These are phyloP conservation scores for Deilephila elpenor DNA, from an alignment of 2,888 invertebrate genomes.

Conservation along the genomic window DNA sequence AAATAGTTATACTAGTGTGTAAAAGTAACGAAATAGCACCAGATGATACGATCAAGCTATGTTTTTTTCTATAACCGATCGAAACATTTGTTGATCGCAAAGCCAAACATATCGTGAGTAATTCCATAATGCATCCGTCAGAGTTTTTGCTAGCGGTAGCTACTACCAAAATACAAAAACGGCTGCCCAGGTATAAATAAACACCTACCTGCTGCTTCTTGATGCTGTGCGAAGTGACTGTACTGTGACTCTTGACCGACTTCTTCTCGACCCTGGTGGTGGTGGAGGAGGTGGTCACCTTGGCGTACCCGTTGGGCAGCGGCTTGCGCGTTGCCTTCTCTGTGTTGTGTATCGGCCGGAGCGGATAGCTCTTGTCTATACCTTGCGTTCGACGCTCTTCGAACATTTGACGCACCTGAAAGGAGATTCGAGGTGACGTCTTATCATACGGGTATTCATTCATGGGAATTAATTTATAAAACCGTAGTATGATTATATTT, in stretches of 20 bases:
- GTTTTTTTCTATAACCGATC: too few relatives aligned
- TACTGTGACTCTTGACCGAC: slow-evolving; percentile 51
- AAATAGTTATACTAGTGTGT: too few relatives aligned
- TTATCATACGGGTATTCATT: too few relatives aligned
- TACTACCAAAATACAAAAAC: too few relatives aligned
- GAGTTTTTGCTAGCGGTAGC: too few relatives aligned
- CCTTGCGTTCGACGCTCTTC: slow-evolving; percentile 91
- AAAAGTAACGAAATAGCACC: too few relatives aligned
- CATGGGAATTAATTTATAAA: too few relatives aligned
- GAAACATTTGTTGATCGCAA: too few relatives aligned
- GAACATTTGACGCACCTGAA: slow-evolving; percentile 93
- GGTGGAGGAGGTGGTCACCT: slow-evolving; percentile 56
- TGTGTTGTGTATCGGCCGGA: slow-evolving; percentile 89
- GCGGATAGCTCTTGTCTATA: slow-evolving; percentile 92
- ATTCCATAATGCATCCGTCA: too few relatives aligned
- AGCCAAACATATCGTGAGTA: too few relatives aligned
- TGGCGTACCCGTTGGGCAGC: slow-evolving; percentile 70
- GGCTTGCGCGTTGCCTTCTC: slow-evolving; percentile 64
- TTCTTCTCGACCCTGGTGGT: slow-evolving; percentile 59
- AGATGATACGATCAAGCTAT: too few relatives aligned
- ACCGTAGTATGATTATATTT: too few relatives aligned
- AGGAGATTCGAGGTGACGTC: background rate
- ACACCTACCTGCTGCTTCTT: slow-evolving; percentile 64
- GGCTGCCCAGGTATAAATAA: background rate
- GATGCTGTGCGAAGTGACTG: slow-evolving; percentile 57